Evolutionary conservation across 2,888 invertebrate species (phyloP).

Genomic region (Deilephila elpenor): DNA sequence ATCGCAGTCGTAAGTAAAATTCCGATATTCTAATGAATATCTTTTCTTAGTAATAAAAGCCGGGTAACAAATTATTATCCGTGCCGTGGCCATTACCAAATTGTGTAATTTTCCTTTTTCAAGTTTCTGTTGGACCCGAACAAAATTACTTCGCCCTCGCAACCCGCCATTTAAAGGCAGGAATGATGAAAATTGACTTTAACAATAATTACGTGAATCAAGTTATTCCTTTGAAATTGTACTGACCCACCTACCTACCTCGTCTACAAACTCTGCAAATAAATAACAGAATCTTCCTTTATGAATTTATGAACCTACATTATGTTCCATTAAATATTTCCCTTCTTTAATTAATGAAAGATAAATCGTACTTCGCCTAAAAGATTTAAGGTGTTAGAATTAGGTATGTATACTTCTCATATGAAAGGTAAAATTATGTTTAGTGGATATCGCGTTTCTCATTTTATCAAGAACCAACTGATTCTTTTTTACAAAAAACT

Average conservation of each 20-base stretch:
- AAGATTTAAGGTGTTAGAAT: no score
- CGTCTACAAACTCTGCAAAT: conserved; percentile 7
- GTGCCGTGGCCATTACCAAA: conserved; percentile 75
- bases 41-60: conserved; percentile 66
- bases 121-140: conserved; percentile 73
- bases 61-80: conserved; percentile 74
- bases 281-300: conserved; percentile 4
- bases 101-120: conserved; percentile 82
- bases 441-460: no score
- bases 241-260: not conserved
- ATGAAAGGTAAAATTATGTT: no score
- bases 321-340: not conserved
- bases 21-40: conserved; percentile 52
- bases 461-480: no score
- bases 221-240: conserved; percentile 51
- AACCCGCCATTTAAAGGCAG: conserved; percentile 70
- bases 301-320: no score
- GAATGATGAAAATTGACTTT: conserved; percentile 76
- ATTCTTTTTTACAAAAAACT: no score
- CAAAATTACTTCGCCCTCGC: conserved; percentile 76
- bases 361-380: not conserved
- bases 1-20: not conserved
- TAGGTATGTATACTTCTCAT: no score
- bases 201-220: conserved; percentile 64
- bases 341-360: not conserved